A percentile compares a stretch with the other conserved stretches of the same genome.
These are phyloP conservation scores for Chrysolina americana DNA, from an alignment of 2,888 invertebrate genomes.

Conservation along the genomic window DNA sequence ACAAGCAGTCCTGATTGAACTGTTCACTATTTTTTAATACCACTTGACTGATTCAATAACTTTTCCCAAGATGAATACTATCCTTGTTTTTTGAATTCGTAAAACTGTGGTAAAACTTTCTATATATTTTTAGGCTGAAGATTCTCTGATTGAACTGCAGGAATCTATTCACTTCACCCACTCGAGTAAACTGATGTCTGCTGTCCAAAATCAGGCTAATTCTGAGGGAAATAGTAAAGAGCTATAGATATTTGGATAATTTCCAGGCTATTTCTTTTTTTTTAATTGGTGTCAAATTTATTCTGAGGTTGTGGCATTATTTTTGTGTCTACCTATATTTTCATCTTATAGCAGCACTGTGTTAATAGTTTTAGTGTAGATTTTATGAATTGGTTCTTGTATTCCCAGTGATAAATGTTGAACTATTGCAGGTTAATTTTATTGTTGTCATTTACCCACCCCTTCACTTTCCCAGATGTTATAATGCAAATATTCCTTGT, in stretches of 20 bases:
- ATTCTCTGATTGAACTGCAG: conserved; percentile 82
- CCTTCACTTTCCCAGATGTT: too few species aligned
- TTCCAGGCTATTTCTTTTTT: conserved; percentile 29
- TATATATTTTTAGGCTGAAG: conserved; percentile 77
- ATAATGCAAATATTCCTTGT: too few species aligned
- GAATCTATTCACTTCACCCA: conserved; percentile 74
- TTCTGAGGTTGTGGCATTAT: conserved; percentile 14
- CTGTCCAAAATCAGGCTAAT: conserved; percentile 62
- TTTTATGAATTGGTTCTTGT: conserved; percentile 61
- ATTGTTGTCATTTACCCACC: background rate
- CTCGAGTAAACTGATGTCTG: conserved; percentile 72
- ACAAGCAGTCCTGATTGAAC: too few species aligned
- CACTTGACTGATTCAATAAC: background rate
- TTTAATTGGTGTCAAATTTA: background rate
- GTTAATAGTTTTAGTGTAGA: conserved; percentile 61
- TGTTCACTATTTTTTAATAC: background rate
- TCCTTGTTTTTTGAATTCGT: background rate
- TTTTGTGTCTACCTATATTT: conserved; percentile 53
- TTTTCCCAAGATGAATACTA: background rate
- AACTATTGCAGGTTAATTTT: background rate
- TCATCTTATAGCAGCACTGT: conserved; percentile 60
- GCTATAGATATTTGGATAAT: conserved; percentile 42
- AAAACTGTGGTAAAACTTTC: background rate
- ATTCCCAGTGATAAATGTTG: conserved; percentile 36
- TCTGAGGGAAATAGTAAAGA: conserved; percentile 33